Conservation (phyloP, 2,888 invertebrate genomes). For the Hydropsyche betteni region DNA sequence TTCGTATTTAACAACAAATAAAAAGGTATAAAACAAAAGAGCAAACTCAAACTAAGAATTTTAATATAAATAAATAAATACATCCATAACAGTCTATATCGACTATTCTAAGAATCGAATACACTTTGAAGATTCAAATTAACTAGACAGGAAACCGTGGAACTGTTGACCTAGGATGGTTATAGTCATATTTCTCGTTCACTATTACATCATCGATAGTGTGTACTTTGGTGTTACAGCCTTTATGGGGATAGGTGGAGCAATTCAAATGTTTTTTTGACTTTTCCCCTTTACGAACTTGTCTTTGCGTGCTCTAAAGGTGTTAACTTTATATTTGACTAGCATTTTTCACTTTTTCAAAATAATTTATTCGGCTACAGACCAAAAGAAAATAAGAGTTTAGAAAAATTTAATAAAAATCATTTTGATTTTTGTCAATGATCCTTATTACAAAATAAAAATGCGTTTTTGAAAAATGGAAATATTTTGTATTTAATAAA, state of each 20-base stretch:
- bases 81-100: not conserved
- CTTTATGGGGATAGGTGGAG: constrained; percentile 28
- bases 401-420: too few species aligned
- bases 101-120: not conserved
- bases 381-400: not conserved
- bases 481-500: too few species aligned
- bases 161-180: not conserved
- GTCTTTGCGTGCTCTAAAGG: not conserved
- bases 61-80: too few species aligned
- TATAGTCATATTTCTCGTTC: not conserved
- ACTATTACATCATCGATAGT: constrained; percentile 1
- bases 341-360: not conserved
- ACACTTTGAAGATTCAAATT: too few species aligned
- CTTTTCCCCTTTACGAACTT: not conserved
- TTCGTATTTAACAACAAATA: too few species aligned
- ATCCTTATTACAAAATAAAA: too few species aligned
- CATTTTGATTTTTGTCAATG: too few species aligned
- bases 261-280: constrained; percentile 28
- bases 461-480: too few species aligned
- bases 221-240: constrained; percentile 31
- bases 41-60: too few species aligned
- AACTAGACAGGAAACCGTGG: too few species aligned
- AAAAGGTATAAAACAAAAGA: too few species aligned
- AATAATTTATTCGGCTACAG: not conserved
- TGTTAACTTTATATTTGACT: not conserved